Conservation (phyloP, 2,888 invertebrate species). For the Drosophila percnosoma region DNA sequence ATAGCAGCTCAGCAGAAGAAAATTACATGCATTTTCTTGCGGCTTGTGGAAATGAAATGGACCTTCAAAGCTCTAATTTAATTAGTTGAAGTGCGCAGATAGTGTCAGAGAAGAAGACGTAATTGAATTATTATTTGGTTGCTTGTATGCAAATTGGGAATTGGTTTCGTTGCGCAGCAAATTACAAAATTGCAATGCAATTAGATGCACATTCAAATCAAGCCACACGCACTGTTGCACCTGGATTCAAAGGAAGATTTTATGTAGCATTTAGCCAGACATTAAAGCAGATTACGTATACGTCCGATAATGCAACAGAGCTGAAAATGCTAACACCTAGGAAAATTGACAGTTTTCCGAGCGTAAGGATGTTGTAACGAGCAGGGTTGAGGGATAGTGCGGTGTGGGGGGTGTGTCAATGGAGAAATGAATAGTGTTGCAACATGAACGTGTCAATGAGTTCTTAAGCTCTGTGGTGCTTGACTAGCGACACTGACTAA, state of each 20-base stretch:
- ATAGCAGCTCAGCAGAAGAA: background rate
- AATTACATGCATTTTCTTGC: background rate
- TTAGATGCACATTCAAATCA: slow-evolving; percentile 61
- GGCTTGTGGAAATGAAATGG: background rate
- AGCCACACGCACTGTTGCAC: slow-evolving; percentile 72
- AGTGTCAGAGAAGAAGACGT: slow-evolving; percentile 12
- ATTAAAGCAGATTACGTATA: slow-evolving; percentile 30
- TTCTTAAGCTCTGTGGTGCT: slow-evolving; percentile 59
- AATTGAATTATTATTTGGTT: slow-evolving; percentile 50
- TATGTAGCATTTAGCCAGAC: slow-evolving; percentile 4
- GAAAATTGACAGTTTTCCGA: slow-evolving; percentile 61
- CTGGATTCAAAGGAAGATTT: slow-evolving; percentile 17
- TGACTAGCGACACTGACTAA: slow-evolving; percentile 33
- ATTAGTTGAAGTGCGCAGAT: slow-evolving; percentile 20
- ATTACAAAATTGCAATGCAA: slow-evolving; percentile 52
- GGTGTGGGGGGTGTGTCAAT: slow-evolving; percentile 2
- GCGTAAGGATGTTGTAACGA: slow-evolving; percentile 16
- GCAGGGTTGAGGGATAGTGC: background rate
- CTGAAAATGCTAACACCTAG: slow-evolving; percentile 44
- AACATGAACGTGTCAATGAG: slow-evolving; percentile 73
- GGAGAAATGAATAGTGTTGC: slow-evolving; percentile 64
- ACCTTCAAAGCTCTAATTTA: slow-evolving; percentile 7
- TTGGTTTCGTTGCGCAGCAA: slow-evolving; percentile 25
- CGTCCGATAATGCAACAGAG: slow-evolving; percentile 26
- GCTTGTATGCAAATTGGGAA: slow-evolving; percentile 29